Evolutionary conservation across 1,140 invertebrate species (phyloP), one percentile per base, ranked within the genome.

Genomic region (Patella vulgata): DNA sequence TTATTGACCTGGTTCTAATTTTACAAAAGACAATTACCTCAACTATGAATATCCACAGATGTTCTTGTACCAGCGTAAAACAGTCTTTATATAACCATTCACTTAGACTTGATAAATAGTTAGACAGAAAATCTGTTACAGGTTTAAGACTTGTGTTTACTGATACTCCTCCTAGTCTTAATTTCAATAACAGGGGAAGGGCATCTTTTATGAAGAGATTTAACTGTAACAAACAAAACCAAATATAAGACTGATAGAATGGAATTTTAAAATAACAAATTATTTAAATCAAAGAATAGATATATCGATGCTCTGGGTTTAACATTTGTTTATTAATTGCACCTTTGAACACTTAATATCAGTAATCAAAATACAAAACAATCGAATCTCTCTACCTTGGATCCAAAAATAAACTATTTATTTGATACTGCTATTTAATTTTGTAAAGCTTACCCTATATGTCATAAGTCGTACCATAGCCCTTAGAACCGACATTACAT

Each of bases 161-260:
- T 12, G 71, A 47, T 2, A 60, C 59, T 12, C 48, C 44, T 6
- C 53, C 19, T 1, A 42, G 9, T 40, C 71, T 71, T 25, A 72
- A 47, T 1, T 42, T 51, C 25, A 81, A 53, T 43, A 75, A 54
- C 9, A 77, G 59, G 19, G 59, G 48, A 44, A 79, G 47, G 9
- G 74, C 74, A 69, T 81, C 77, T 23, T 61, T 59, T 12, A 79
- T 53, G 63, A 81, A 81, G 33, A 81, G 61, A 59, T 81, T 81
- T 17, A 79, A 42, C 79, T 81, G 65, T 42, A 65, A 58, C 30
- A 33, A 43, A 39, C 47, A 56, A 17, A 21, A 48, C 12, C 17
- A 25, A 14, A 28, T 40, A 58, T 30, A 3, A 33, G 6, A 36
- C 19, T 36, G n/a, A 19, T n/a, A 3, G 19, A 12, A 31, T 19